These are phyloP conservation scores for Octonoba sinensis DNA, from an alignment of 2,888 invertebrate species.

Conservation along the genomic window DNA sequence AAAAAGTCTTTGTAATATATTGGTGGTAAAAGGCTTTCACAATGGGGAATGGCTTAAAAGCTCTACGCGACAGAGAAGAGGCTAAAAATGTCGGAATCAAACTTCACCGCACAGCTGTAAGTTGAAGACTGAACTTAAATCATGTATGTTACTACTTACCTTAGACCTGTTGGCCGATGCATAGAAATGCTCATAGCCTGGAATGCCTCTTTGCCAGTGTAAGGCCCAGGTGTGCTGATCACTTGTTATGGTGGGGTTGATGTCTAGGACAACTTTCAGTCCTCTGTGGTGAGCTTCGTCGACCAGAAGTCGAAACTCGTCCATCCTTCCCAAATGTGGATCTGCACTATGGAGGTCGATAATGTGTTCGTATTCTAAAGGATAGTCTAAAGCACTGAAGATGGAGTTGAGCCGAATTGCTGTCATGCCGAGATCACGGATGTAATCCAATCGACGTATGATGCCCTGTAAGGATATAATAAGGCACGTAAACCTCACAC, in stretches of 20 bases:
- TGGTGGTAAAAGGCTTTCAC: too few relatives aligned
- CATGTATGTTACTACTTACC: conserved; percentile 14
- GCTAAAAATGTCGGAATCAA: too few relatives aligned
- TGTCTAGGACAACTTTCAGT: conserved; percentile 83
- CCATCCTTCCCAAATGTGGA: conserved; percentile 78
- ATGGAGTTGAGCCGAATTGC: conserved; percentile 86
- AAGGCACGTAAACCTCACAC: too few relatives aligned
- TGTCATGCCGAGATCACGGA: conserved; percentile 79
- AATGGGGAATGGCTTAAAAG: too few relatives aligned
- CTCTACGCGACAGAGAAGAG: too few relatives aligned
- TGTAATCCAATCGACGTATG: conserved; percentile 78
- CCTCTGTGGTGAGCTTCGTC: conserved; percentile 78
- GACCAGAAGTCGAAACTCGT: conserved; percentile 79
- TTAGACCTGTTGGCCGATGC: conserved; percentile 54
- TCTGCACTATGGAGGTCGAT: conserved; percentile 79
- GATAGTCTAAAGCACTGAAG: conserved; percentile 80
- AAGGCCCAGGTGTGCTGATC: conserved; percentile 66
- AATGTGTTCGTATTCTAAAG: conserved; percentile 81
- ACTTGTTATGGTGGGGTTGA: conserved; percentile 70
- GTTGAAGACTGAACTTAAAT: too few relatives aligned
- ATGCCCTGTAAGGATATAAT: conserved; percentile 75
- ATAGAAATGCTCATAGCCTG: conserved; percentile 55
- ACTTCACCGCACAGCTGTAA: too few relatives aligned
- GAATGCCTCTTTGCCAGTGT: conserved; percentile 62
- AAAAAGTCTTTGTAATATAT: too few relatives aligned